These are phyloP conservation scores for Sinosuthora webbiana DNA, from an alignment of 2,113 vertebrate species.

Conservation along the genomic window DNA sequence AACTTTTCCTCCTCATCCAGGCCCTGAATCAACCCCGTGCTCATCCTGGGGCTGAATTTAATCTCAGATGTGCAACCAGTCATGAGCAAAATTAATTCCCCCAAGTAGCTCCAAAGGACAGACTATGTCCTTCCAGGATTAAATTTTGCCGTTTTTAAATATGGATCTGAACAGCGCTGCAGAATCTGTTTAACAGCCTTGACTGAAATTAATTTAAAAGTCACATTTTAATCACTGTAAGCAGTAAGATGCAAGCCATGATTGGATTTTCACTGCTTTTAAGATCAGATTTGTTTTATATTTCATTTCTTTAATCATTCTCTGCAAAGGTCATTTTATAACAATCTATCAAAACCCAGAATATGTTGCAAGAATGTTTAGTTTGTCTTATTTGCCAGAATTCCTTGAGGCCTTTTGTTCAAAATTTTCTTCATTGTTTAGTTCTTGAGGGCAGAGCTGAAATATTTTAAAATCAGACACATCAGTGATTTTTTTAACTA, in stretches of 20 bases:
- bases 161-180: not conserved
- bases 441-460: not conserved
- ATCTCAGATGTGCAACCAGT: not conserved
- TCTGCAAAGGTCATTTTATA: not conserved
- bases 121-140: not conserved
- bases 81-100: not conserved
- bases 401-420: not conserved
- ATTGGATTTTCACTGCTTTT: not conserved
- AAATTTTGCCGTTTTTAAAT: not conserved
- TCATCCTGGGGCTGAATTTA: not conserved
- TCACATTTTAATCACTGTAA: not conserved
- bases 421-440: not conserved
- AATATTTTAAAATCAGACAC: conserved; percentile 3
- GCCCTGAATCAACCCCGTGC: fast-evolving
- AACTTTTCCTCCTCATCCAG: fast-evolving
- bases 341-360: not conserved
- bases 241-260: not conserved
- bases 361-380: not conserved
- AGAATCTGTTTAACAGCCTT: not conserved
- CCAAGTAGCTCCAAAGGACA: not conserved
- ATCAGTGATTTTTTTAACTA: not conserved
- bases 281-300: not conserved
- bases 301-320: not conserved
- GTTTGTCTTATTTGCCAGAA: conserved; percentile 15
- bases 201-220: conserved; percentile 4